phyloP scores from a whole-genome alignment of 1,140 invertebrate species.

The Elysia chlorotica region DNA sequence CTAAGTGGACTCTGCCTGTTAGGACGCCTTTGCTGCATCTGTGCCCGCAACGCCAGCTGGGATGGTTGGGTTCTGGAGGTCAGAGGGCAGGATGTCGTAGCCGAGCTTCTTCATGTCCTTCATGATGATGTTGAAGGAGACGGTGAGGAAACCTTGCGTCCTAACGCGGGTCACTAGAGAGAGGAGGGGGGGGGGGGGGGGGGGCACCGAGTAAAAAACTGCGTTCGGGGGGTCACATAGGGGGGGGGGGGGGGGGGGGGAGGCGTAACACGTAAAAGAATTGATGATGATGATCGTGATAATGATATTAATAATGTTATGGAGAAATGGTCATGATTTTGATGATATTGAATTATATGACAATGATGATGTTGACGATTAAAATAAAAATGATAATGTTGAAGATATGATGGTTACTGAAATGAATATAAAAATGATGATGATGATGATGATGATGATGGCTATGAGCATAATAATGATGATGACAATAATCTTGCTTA shows the following conservation, averaged over 20 bases:
- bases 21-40: constrained; percentile 19
- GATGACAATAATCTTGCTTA: too few relatives aligned
- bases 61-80: constrained; percentile 42
- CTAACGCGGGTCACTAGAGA: constrained; percentile 74
- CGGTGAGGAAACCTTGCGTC: constrained; percentile 70
- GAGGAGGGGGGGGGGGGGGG: neutral
- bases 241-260: neutral
- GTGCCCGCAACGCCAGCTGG: constrained; percentile 40
- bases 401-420: too few relatives aligned
- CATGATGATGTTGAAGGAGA: constrained; percentile 72
- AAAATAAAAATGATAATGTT: too few relatives aligned
- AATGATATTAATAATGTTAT: constrained; percentile 54
- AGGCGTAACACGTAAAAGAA: neutral
- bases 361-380: too few relatives aligned
- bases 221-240: too few relatives aligned
- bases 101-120: constrained; percentile 75
- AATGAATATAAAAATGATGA: too few relatives aligned
- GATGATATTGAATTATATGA: too few relatives aligned
- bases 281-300: constrained; percentile 63
- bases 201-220: neutral
- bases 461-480: too few relatives aligned
- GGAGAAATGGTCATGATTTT: too few relatives aligned
- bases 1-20: neutral
- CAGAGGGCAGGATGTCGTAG: constrained; percentile 63
- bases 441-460: too few relatives aligned